Percentiles rank a stretch among this genome's conserved stretches.
Evolutionary conservation across 2,888 invertebrate genomes (phyloP).

Genomic region (Zhengitettix transpicula): DNA sequence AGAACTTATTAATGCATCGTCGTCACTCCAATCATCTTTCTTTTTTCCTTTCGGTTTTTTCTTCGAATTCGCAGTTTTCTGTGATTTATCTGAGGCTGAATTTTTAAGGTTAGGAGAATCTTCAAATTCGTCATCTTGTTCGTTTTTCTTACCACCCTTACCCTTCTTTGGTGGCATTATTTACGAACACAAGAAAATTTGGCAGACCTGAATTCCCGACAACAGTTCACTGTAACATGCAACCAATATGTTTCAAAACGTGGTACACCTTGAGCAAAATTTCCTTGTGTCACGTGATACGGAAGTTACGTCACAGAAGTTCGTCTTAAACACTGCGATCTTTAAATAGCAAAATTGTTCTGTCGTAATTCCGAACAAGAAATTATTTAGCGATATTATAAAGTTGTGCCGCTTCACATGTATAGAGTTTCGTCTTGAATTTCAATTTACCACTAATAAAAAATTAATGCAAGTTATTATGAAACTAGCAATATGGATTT

Average conservation of each 20-base stretch:
- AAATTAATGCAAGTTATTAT: no score
- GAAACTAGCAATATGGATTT: no score
- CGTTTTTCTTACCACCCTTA: constrained; percentile 16
- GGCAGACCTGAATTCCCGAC: not conserved
- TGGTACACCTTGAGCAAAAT: no score
- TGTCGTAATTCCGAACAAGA: no score
- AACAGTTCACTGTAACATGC: not conserved
- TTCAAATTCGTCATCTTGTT: constrained; percentile 11
- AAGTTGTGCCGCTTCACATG: no score
- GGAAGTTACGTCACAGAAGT: no score
- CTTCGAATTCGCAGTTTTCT: constrained; percentile 8
- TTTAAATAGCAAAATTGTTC: no score
- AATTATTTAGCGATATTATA: no score
- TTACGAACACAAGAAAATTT: not conserved
- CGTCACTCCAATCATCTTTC: constrained; percentile 18
- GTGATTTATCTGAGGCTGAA: constrained; percentile 10
- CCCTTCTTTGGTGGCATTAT: constrained; percentile 16
- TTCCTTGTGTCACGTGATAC: no score
- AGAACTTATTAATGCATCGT: constrained; percentile 20
- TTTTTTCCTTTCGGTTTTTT: constrained; percentile 14
- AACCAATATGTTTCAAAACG: not conserved
- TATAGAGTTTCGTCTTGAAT: no score
- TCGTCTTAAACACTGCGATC: no score
- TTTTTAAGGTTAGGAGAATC: constrained; percentile 5
- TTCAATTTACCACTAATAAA: no score